These are phyloP conservation scores for Tribolium madens DNA, from an alignment of 1,140 invertebrate genomes.

Conservation along the genomic window DNA sequence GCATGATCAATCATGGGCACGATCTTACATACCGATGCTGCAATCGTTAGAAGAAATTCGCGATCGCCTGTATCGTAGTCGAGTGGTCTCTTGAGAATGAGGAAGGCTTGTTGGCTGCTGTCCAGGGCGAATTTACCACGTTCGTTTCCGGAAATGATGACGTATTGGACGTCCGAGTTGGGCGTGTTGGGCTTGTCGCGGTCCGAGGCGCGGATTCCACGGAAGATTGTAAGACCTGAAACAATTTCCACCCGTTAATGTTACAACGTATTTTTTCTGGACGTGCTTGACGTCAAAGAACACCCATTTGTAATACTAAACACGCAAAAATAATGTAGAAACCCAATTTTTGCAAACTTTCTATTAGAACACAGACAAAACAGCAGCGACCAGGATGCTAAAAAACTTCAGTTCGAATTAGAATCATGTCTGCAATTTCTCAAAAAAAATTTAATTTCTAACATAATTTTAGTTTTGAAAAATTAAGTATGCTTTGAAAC, in stretches of 20 bases:
- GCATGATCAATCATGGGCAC: neutral
- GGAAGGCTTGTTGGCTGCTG: constrained; percentile 79
- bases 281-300: too few species aligned
- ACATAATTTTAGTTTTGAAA: too few species aligned
- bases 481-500: too few species aligned
- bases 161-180: constrained; percentile 89
- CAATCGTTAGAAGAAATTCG: constrained; percentile 80
- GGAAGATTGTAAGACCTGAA: constrained; percentile 83
- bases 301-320: too few species aligned
- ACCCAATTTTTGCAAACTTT: too few species aligned
- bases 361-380: too few species aligned
- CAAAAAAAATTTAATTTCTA: too few species aligned
- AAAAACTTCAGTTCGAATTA: too few species aligned
- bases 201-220: constrained; percentile 83
- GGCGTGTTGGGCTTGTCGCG: constrained; percentile 89
- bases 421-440: too few species aligned
- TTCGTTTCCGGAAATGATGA: constrained; percentile 81
- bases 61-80: constrained; percentile 85
- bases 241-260: constrained; percentile 11
- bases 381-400: too few species aligned
- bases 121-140: constrained; percentile 83
- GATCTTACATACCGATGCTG: constrained; percentile 76
- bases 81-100: constrained; percentile 78
- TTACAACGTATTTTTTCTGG: too few species aligned
- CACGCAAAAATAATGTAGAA: too few species aligned